These are phyloP conservation scores for Lepidurus apus DNA, from an alignment of 1,140 invertebrate genomes.

Conservation along the genomic window DNA sequence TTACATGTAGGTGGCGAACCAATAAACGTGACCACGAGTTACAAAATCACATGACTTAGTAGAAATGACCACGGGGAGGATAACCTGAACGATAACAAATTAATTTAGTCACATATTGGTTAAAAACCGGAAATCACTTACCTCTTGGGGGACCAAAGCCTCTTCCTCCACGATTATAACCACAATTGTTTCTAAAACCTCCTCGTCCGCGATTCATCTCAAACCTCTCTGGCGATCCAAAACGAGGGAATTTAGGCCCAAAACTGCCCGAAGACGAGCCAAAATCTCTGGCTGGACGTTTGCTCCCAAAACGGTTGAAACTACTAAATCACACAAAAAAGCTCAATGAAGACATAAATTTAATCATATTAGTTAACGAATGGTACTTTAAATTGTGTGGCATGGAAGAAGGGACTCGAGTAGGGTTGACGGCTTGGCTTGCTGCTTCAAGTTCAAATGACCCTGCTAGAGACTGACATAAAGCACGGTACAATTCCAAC, in stretches of 20 bases:
- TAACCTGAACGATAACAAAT: background rate
- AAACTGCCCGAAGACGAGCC: background rate
- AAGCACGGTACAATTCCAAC: conserved; percentile 48
- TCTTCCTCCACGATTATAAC: background rate
- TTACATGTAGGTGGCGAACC: background rate
- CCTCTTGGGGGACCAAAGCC: background rate
- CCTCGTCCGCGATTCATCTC: background rate
- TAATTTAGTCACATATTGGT: background rate
- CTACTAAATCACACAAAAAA: background rate
- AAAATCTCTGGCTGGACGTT: background rate
- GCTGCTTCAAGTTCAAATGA: conserved; percentile 59
- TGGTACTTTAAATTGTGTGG: background rate
- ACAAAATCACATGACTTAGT: background rate
- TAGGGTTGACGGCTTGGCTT: background rate
- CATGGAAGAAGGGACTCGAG: background rate
- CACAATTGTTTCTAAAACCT: background rate
- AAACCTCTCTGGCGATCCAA: background rate
- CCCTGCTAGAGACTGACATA: conserved; percentile 67
- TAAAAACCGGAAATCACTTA: background rate
- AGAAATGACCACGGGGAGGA: background rate
- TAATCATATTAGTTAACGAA: background rate
- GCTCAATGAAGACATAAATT: background rate
- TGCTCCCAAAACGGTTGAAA: background rate
- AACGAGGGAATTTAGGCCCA: background rate
- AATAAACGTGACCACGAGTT: background rate